Conservation (phyloP, 2,888 invertebrate species). For the Aspidiotus rigidus region DNA sequence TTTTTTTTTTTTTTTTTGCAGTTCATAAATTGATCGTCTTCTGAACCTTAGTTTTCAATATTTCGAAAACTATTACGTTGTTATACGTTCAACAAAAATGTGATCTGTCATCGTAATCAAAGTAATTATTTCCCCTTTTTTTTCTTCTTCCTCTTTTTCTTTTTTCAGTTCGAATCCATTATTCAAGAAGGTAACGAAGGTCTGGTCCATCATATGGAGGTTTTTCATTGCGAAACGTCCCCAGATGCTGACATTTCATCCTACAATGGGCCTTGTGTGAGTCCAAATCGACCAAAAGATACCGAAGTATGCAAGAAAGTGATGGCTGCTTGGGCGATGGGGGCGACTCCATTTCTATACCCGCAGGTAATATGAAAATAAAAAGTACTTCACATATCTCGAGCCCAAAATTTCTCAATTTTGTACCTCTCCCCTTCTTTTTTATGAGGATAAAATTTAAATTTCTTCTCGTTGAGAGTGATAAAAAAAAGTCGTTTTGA, state of each 20-base stretch:
- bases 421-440: too few relatives aligned
- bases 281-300: slow-evolving; percentile 58
- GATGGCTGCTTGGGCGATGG: slow-evolving; percentile 98
- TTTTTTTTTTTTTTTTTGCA: too few relatives aligned
- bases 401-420: too few relatives aligned
- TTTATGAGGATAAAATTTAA: too few relatives aligned
- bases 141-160: neutral
- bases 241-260: slow-evolving; percentile 57
- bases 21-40: too few relatives aligned
- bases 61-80: too few relatives aligned
- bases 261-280: slow-evolving; percentile 71
- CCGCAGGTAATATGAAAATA: slow-evolving; percentile 49
- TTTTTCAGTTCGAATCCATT: slow-evolving; percentile 67
- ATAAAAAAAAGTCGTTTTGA: too few relatives aligned
- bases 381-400: neutral
- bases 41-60: too few relatives aligned
- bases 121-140: too few relatives aligned
- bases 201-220: slow-evolving; percentile 96
- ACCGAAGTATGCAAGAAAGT: slow-evolving; percentile 74
- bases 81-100: too few relatives aligned
- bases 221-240: slow-evolving; percentile 83
- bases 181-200: slow-evolving; percentile 73
- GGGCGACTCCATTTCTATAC: slow-evolving; percentile 76
- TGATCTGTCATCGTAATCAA: too few relatives aligned
- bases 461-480: too few relatives aligned